Evolutionary conservation across 2,113 vertebrate genomes (phyloP).

Genomic region (Scortum barcoo): DNA sequence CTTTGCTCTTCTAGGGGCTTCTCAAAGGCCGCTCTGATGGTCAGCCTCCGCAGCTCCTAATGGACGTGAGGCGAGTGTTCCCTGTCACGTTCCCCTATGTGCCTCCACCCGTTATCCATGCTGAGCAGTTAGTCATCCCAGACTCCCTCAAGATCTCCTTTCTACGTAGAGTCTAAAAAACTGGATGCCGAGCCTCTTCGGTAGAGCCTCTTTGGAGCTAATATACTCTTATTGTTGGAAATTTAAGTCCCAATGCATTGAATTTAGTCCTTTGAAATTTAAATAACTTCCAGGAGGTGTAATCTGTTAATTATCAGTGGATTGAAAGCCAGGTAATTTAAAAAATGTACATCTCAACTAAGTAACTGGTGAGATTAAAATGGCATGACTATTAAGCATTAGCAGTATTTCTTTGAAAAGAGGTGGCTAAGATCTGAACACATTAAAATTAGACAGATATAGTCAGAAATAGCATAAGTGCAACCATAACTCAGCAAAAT

Average conservation of each 20-base stretch:
- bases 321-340: not conserved
- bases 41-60: conserved; percentile 79
- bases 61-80: conserved; percentile 81
- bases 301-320: not conserved
- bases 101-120: conserved; percentile 42
- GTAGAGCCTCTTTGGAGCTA: not conserved
- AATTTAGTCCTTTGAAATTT: conserved; percentile 8
- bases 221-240: not conserved
- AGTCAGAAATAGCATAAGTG: not conserved
- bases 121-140: conserved; percentile 80
- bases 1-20: conserved; percentile 71
- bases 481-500: not conserved
- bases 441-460: too few species aligned
- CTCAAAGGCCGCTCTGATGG: conserved; percentile 72
- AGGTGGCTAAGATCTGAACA: not conserved
- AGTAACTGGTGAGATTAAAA: not conserved
- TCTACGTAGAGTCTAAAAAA: conserved; percentile 75
- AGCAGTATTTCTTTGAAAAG: not conserved
- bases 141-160: conserved; percentile 81
- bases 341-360: not conserved
- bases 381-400: not conserved
- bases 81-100: conserved; percentile 84
- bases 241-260: not conserved
- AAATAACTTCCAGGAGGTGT: not conserved
- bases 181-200: not conserved